Evolutionary conservation across 2,888 invertebrate species (phyloP), one percentile per base, ranked within the genome.

Genomic region (Seira musarum): DNA sequence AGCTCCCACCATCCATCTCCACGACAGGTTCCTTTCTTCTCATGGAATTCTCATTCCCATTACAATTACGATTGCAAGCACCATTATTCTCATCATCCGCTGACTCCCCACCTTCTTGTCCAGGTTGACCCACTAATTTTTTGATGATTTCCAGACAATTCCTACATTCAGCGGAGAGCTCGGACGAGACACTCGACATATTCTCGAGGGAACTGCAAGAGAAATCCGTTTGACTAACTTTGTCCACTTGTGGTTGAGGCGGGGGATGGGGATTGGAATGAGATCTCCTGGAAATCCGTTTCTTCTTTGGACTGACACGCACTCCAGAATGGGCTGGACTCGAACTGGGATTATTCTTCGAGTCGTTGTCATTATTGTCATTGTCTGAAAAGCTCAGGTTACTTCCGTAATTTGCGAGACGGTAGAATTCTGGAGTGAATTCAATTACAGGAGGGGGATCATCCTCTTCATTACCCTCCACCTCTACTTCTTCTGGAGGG

Each of bases 201-300:
- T 83, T 85, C 63, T 86, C 86, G 8, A 83, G 77, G 15, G 86
- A 86, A 63, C 82, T 81, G 49, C 78, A 75, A 22, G 72, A 72
- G 66, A 86, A 86, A 73, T 86, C 86, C 25, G 86, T 86, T 66
- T 86, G 86, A 73, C 84, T 86, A 21, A 86, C 77, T 85, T 86
- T 86, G 60, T 85, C 86, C 60, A 15, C 15, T 24, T 5, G 1
- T 22, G 13, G 17, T 25, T 15, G 70, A n/a, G 17, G 61, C 17
- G 10, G 22, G 46, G 53, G 61, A 19, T 49, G 65, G 60, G 49
- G 24, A 60, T 53, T 24, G 57, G 74, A 60, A 40, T 69, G 61
- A 24, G 65, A 17, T 76, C 65, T 71, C 21, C 63, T 72, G 1
- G 68, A 17, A 1, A 17, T 61, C 8, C 30, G 71, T 49, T 64